Conservation (phyloP, 2,888 invertebrate species). For the Idaea straminata region DNA sequence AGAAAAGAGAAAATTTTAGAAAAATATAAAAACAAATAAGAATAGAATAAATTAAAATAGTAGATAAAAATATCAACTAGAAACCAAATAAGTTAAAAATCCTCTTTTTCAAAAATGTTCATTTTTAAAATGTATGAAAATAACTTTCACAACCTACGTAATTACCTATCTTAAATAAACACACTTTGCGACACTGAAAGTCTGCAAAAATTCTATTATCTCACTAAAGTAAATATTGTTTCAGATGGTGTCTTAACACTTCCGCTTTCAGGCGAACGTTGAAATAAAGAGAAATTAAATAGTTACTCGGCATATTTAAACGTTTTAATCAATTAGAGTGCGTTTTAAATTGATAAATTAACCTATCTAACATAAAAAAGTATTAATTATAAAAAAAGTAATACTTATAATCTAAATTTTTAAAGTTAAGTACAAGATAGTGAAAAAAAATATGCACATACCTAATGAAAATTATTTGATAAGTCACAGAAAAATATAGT, state of each 20-base stretch:
- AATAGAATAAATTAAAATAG: too few species aligned
- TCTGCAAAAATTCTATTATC: not conserved
- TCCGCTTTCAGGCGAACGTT: not conserved
- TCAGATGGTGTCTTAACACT: not conserved
- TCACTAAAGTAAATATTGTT: not conserved
- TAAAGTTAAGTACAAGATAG: too few species aligned
- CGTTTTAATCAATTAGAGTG: not conserved
- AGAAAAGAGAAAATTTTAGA: too few species aligned
- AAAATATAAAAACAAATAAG: too few species aligned
- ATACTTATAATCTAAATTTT: too few species aligned
- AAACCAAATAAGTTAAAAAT: too few species aligned
- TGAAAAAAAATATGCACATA: too few species aligned
- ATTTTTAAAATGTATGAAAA: not conserved
- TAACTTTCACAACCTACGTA: not conserved
- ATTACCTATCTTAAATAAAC: not conserved
- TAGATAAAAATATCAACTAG: slow-evolving; percentile 6
- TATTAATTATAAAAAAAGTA: too few species aligned
- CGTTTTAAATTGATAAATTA: not conserved
- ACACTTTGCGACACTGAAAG: not conserved
- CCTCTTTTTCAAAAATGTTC: too few species aligned
- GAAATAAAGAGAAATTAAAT: not conserved
- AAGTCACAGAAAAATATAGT: too few species aligned
- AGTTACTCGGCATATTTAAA: not conserved
- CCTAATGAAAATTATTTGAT: too few species aligned
- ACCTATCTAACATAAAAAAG: too few species aligned